These are phyloP conservation scores for Hylaeus anthracinus DNA, from an alignment of 1,140 invertebrate genomes.

Conservation along the genomic window DNA sequence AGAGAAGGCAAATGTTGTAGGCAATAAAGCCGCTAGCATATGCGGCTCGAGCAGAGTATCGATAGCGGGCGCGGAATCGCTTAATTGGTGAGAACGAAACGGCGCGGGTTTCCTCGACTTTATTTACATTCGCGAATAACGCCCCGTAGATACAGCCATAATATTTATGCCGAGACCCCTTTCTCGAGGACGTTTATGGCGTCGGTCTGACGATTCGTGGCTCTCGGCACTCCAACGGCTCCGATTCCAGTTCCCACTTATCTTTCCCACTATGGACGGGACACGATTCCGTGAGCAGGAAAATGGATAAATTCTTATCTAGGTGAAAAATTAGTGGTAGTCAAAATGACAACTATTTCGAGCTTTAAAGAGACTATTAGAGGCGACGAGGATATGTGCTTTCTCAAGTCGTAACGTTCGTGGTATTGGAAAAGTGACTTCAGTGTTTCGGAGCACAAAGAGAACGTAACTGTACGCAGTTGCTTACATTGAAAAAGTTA, in stretches of 20 bases:
- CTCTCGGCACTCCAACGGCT: neutral
- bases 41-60: constrained; percentile 23
- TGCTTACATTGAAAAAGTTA: too few species aligned
- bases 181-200: constrained; percentile 50
- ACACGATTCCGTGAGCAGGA: neutral
- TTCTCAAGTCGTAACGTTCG: too few species aligned
- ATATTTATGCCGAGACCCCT: constrained; percentile 62
- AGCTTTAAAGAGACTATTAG: too few species aligned
- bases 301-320: too few species aligned
- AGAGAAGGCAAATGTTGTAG: neutral
- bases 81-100: constrained; percentile 60
- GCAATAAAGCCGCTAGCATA: constrained; percentile 20
- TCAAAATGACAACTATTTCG: too few species aligned
- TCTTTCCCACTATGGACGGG: constrained; percentile 23
- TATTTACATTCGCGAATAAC: constrained; percentile 66
- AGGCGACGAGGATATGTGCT: too few species aligned
- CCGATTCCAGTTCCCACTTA: constrained; percentile 30
- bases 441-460: too few species aligned
- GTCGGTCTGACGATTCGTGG: constrained; percentile 44
- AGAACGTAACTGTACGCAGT: too few species aligned
- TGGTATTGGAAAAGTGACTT: too few species aligned
- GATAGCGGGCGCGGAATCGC: constrained; percentile 51
- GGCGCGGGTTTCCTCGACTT: constrained; percentile 23
- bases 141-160: constrained; percentile 58
- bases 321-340: too few species aligned